Evolutionary conservation across 2,113 vertebrate genomes (phyloP).

Genomic region (Oncorhynchus keta): DNA sequence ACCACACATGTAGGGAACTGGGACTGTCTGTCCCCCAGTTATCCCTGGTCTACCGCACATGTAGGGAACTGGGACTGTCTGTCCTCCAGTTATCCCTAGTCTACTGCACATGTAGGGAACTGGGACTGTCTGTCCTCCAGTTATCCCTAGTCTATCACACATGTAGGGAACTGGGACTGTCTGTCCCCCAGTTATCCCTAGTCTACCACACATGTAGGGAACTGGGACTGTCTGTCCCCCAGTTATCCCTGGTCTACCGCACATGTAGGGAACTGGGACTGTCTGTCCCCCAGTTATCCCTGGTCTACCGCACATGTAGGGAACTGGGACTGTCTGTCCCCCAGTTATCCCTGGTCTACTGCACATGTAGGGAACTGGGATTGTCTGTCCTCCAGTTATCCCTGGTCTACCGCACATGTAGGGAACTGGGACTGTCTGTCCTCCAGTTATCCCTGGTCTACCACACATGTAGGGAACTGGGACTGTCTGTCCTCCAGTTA

Average conservation of each 20-base stretch:
- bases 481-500: constrained; percentile 12
- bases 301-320: background rate
- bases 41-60: background rate
- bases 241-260: background rate
- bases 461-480: background rate
- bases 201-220: background rate
- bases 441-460: background rate
- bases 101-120: background rate
- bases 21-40: constrained; percentile 13
- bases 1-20: background rate
- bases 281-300: constrained; percentile 10
- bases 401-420: background rate
- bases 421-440: constrained; percentile 8
- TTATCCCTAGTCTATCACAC: background rate
- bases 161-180: background rate
- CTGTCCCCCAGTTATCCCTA: constrained; percentile 4
- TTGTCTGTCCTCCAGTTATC: constrained; percentile 10
- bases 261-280: background rate
- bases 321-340: constrained; percentile 12
- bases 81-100: constrained; percentile 1
- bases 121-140: constrained; percentile 16
- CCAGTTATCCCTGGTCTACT: background rate
- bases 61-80: constrained; percentile 1
- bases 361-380: background rate
- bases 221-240: constrained; percentile 16